Evolutionary conservation across 2,888 invertebrate species (phyloP).

Genomic region (Nysson spinosus): DNA sequence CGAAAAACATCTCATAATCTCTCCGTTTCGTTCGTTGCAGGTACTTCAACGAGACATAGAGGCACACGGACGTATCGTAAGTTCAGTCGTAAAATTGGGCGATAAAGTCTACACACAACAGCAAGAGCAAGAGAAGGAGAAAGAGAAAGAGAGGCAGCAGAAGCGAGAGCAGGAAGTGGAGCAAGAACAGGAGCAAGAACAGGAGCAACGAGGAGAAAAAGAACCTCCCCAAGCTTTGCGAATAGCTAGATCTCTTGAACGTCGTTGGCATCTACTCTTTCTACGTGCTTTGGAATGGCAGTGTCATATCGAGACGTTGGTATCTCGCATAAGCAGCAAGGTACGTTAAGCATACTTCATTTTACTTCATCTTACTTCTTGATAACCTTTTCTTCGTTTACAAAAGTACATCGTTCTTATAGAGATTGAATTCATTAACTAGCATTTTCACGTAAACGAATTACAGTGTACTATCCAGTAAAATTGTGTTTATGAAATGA

Average conservation of each 20-base stretch:
- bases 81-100: conserved; percentile 87
- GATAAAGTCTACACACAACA: conserved; percentile 79
- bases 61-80: conserved; percentile 92
- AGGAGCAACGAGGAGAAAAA: conserved; percentile 56
- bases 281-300: conserved; percentile 94
- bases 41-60: conserved; percentile 95
- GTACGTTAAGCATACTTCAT: too few species aligned
- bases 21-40: conserved; percentile 79
- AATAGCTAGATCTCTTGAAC: conserved; percentile 86
- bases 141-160: conserved; percentile 67
- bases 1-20: too few species aligned
- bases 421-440: too few species aligned
- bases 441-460: too few species aligned
- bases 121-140: conserved; percentile 58
- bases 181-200: conserved; percentile 60
- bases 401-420: too few species aligned
- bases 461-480: too few species aligned
- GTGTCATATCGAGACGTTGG: conserved; percentile 91
- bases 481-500: too few species aligned
- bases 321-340: conserved; percentile 83
- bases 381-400: too few species aligned
- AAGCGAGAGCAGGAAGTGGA: conserved; percentile 65
- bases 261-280: conserved; percentile 94
- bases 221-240: conserved; percentile 74
- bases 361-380: too few species aligned